Conservation (phyloP, 2,888 invertebrate genomes). For the Drosophila putrida region DNA sequence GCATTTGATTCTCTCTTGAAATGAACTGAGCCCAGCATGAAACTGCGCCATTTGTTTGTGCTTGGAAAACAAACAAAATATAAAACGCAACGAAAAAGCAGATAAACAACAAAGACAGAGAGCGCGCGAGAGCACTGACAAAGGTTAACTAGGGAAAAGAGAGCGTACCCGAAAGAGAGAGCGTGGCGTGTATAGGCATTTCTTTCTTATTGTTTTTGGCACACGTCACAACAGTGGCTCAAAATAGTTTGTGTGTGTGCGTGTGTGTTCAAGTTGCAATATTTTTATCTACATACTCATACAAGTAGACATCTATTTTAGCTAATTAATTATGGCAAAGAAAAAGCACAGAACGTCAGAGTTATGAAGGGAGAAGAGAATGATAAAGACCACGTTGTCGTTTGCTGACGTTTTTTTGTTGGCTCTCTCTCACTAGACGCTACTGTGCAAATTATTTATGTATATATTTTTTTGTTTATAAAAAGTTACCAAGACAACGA, state of each 20-base stretch:
- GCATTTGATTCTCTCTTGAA: slow-evolving; percentile 4
- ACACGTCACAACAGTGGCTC: slow-evolving; percentile 58
- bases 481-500: slow-evolving; percentile 75
- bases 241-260: slow-evolving; percentile 20
- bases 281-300: slow-evolving; percentile 8
- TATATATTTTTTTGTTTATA: slow-evolving; percentile 48
- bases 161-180: slow-evolving; percentile 2
- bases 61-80: slow-evolving; percentile 28
- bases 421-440: slow-evolving; percentile 35
- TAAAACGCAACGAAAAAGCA: slow-evolving; percentile 41
- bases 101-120: slow-evolving; percentile 17
- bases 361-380: not conserved
- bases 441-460: slow-evolving; percentile 51
- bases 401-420: slow-evolving; percentile 23
- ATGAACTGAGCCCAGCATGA: slow-evolving; percentile 36
- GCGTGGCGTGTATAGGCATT: slow-evolving; percentile 26
- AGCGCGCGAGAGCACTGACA: not conserved
- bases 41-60: slow-evolving; percentile 56
- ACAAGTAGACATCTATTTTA: slow-evolving; percentile 34
- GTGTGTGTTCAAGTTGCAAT: slow-evolving; percentile 36
- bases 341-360: slow-evolving; percentile 9
- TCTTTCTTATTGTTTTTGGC: slow-evolving; percentile 40
- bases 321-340: slow-evolving; percentile 70
- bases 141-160: not conserved
- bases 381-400: slow-evolving; percentile 50